phyloP scores from a whole-genome alignment of 2,797 vertebrate genomes.

The Decapterus maruadsi region DNA sequence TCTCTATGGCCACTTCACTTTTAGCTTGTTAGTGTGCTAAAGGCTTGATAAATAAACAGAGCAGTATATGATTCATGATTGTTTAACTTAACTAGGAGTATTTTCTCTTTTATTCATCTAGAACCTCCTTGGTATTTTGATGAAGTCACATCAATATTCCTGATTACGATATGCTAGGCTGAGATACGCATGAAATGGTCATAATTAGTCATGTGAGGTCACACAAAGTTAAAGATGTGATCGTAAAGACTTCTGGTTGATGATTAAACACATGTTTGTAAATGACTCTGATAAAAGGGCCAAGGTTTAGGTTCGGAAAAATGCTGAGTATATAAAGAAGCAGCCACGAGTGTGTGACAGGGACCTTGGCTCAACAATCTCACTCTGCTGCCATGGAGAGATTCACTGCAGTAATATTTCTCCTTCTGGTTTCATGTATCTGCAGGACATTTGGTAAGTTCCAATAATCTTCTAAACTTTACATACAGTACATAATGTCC shows the following conservation, averaged over 20 bases:
- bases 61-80: not conserved
- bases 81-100: not conserved
- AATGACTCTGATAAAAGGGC: slow-evolving; percentile 27
- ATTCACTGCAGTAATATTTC: slow-evolving; percentile 16
- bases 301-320: slow-evolving; percentile 65
- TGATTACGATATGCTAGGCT: not conserved
- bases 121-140: not conserved
- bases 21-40: not conserved
- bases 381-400: slow-evolving; percentile 53
- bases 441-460: slow-evolving; percentile 65
- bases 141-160: not conserved
- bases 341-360: not conserved
- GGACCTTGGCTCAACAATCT: not conserved
- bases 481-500: not conserved
- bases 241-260: slow-evolving; percentile 46
- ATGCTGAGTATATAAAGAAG: slow-evolving; percentile 23
- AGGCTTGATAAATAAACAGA: not conserved
- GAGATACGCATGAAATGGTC: not conserved
- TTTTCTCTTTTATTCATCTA: not conserved
- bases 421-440: slow-evolving; percentile 61
- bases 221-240: not conserved
- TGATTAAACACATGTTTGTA: slow-evolving; percentile 57
- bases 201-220: slow-evolving; percentile 13
- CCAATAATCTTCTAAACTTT: not conserved
- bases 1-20: not conserved